A percentile compares a stretch with the other conserved stretches of the same genome.
Evolutionary conservation across 2,113 vertebrate genomes (phyloP).

Genomic region (Lichenostomus cassidix): DNA sequence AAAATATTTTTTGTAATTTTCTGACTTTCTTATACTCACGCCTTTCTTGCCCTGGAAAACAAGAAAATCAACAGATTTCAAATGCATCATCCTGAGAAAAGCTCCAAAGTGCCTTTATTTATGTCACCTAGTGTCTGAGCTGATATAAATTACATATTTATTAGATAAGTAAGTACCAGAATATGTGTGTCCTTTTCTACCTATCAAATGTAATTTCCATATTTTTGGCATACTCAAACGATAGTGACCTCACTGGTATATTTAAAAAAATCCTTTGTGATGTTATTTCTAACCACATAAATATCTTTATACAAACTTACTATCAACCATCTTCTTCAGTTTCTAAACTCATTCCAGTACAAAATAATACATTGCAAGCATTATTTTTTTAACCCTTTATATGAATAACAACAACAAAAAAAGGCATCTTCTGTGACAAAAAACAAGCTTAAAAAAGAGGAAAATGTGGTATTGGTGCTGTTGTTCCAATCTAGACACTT

Average conservation of each 20-base stretch:
- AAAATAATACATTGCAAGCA: not conserved
- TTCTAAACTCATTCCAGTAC: not conserved
- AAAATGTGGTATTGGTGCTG: rapidly evolving
- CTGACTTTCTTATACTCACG: not conserved
- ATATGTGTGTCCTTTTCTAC: not conserved
- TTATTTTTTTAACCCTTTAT: not conserved
- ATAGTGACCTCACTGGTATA: not conserved
- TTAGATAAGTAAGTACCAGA: not conserved
- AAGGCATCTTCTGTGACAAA: not conserved
- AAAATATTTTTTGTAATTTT: not conserved
- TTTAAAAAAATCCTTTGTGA: not conserved
- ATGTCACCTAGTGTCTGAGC: not conserved
- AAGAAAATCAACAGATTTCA: not conserved
- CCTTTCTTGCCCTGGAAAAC: not conserved
- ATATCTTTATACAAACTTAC: not conserved
- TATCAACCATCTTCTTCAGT: not conserved
- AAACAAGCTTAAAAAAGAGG: not conserved
- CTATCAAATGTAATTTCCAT: not conserved
- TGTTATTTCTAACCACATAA: not conserved
- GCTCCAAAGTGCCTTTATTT: not conserved
- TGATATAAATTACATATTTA: not conserved
- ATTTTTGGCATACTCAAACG: not conserved
- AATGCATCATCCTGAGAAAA: not conserved
- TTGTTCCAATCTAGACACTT: not conserved
- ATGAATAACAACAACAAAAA: not conserved